These are phyloP conservation scores for Nineta flava DNA, from an alignment of 2,888 invertebrate species.

Conservation along the genomic window DNA sequence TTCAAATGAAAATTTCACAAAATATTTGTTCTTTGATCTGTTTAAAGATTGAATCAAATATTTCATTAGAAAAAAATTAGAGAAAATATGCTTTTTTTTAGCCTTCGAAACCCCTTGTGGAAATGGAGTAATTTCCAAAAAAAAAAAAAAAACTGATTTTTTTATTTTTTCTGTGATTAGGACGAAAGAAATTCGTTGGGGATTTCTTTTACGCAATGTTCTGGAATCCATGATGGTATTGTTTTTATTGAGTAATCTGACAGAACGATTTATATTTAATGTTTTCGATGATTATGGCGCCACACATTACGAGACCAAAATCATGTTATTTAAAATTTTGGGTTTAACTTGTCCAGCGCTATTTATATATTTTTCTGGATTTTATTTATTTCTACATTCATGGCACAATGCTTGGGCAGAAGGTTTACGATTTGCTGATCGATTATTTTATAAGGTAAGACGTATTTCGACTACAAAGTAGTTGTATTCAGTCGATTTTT, in stretches of 20 bases:
- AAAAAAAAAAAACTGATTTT: too few species aligned
- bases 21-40: too few species aligned
- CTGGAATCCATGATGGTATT: slow-evolving; percentile 64
- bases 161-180: too few species aligned
- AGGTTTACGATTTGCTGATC: slow-evolving; percentile 70
- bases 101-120: too few species aligned
- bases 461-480: slow-evolving; percentile 9
- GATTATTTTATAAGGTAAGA: slow-evolving; percentile 59
- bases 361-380: slow-evolving; percentile 45
- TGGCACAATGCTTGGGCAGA: slow-evolving; percentile 90
- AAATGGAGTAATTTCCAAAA: too few species aligned
- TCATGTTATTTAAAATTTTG: slow-evolving; percentile 4
- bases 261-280: slow-evolving; percentile 59
- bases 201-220: slow-evolving; percentile 49
- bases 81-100: too few species aligned
- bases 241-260: slow-evolving; percentile 65
- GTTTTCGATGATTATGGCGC: slow-evolving; percentile 46
- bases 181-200: slow-evolving; percentile 57
- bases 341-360: slow-evolving; percentile 16
- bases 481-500: not conserved
- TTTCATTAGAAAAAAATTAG: too few species aligned
- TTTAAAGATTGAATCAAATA: too few species aligned
- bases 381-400: slow-evolving; percentile 77
- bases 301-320: slow-evolving; percentile 8
- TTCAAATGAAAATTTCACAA: too few species aligned